These are phyloP conservation scores for Antrozous pallidus DNA, from an alignment of 2,797 vertebrate genomes.

Conservation along the genomic window DNA sequence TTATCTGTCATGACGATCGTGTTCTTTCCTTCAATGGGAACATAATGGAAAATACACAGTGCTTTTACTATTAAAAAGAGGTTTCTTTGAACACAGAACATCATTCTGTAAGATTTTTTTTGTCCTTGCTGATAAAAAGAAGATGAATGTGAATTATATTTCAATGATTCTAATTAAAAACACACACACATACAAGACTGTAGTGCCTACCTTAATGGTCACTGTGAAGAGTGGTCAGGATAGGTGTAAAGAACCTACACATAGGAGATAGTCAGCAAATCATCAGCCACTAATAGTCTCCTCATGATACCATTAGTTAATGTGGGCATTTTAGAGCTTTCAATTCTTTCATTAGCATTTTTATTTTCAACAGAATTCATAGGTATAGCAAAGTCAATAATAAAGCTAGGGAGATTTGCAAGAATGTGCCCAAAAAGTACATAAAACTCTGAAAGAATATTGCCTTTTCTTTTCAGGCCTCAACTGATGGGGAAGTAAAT, in stretches of 20 bases:
- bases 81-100: neutral
- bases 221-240: neutral
- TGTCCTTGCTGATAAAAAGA: neutral
- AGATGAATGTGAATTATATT: neutral
- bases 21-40: neutral
- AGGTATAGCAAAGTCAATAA: constrained; percentile 47
- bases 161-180: neutral
- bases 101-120: neutral
- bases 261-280: neutral
- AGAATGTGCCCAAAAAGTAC: constrained; percentile 13
- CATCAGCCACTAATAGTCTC: neutral
- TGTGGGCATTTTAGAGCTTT: neutral
- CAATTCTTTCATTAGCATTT: neutral
- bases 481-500: constrained; percentile 2
- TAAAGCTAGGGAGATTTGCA: constrained; percentile 8
- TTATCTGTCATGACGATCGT: too few relatives aligned
- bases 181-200: too few relatives aligned
- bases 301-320: neutral
- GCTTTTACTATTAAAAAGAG: neutral
- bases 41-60: neutral
- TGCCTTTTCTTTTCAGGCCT: neutral
- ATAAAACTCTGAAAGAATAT: neutral
- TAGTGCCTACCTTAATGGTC: neutral
- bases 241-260: neutral
- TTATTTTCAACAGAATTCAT: constrained; percentile 38